Conservation (phyloP, 2,888 invertebrate genomes). For the Aplocera efformata region DNA sequence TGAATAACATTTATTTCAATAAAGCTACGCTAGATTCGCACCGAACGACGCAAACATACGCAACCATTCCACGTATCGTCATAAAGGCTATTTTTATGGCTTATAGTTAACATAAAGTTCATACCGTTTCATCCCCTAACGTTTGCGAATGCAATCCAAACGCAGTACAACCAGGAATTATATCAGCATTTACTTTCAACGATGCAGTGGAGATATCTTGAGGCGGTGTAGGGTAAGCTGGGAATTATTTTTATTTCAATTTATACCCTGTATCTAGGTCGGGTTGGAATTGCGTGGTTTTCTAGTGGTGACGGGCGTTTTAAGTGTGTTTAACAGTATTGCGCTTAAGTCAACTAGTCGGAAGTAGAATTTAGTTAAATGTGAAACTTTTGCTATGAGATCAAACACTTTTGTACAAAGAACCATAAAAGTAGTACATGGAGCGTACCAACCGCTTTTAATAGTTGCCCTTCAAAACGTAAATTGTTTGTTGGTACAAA, state of each 20-base stretch:
- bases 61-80: conserved; percentile 75
- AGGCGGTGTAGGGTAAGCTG: conserved; percentile 58
- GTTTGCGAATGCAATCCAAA: conserved; percentile 75
- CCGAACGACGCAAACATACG: conserved; percentile 58
- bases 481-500: too few species aligned
- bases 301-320: conserved; percentile 10
- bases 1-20: conserved; percentile 32
- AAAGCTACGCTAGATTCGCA: conserved; percentile 30
- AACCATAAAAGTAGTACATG: too few species aligned
- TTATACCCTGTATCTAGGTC: conserved; percentile 27
- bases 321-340: conserved; percentile 9
- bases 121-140: conserved; percentile 72
- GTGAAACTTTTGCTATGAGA: too few species aligned
- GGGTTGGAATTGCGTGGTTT: conserved; percentile 7
- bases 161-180: conserved; percentile 71
- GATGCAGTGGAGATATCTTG: conserved; percentile 74
- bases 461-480: too few species aligned
- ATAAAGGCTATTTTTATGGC: conserved; percentile 78
- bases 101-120: conserved; percentile 73
- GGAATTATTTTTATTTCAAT: conserved; percentile 62
- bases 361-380: too few species aligned
- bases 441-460: too few species aligned
- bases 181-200: conserved; percentile 75
- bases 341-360: too few species aligned
- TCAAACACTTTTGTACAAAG: too few species aligned